A percentile compares a stretch with the other conserved stretches of the same genome.
These are phyloP conservation scores for Hyphantria cunea DNA, from an alignment of 1,140 invertebrate genomes.

Conservation along the genomic window DNA sequence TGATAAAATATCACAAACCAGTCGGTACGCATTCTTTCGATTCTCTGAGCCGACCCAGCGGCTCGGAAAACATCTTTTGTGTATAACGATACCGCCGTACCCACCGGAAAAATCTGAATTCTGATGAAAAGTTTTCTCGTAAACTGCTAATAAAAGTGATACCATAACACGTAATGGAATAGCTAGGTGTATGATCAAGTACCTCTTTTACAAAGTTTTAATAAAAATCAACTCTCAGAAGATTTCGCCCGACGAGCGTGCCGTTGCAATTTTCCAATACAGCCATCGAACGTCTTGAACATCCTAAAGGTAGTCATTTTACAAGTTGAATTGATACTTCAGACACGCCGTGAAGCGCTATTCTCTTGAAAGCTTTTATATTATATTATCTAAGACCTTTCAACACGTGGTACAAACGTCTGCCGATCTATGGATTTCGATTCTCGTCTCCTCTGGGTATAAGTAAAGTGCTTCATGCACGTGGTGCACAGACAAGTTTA, in stretches of 20 bases:
- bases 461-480: constrained; percentile 39
- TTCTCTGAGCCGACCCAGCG: constrained; percentile 52
- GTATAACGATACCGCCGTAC: constrained; percentile 51
- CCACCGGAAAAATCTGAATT: constrained; percentile 8
- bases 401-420: constrained; percentile 76
- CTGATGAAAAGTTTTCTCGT: constrained; percentile 7
- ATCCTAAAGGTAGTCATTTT: constrained; percentile 72
- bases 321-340: constrained; percentile 81
- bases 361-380: constrained; percentile 81
- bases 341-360: constrained; percentile 74
- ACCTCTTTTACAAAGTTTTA: constrained; percentile 62
- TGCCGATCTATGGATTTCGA: constrained; percentile 76
- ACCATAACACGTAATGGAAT: constrained; percentile 32
- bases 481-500: constrained; percentile 34
- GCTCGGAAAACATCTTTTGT: constrained; percentile 70
- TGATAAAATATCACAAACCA: constrained; percentile 75
- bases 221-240: constrained; percentile 68
- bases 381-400: constrained; percentile 81
- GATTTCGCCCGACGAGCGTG: constrained; percentile 53
- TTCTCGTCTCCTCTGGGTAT: constrained; percentile 66
- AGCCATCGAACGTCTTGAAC: constrained; percentile 68
- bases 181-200: constrained; percentile 41
- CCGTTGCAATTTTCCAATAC: constrained; percentile 77
- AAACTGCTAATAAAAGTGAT: constrained; percentile 34
- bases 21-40: constrained; percentile 66